Base-by-base conservation (phyloP, 92 coral and sea anemone genomes). In the Heteractis magnifica region DNA sequence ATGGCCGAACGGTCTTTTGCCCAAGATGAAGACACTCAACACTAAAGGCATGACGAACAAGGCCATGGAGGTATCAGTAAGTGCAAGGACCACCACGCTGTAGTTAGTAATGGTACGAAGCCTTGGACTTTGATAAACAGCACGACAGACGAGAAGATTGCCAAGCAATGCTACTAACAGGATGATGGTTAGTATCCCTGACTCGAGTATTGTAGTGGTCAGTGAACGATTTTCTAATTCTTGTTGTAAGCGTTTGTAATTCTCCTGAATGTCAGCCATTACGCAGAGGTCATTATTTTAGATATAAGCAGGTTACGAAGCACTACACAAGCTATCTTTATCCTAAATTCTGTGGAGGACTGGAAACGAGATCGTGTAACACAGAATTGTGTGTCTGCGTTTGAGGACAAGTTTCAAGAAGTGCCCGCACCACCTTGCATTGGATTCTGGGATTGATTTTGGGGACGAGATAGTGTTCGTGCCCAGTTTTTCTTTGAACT, bases 71-170 rank as follows among this genome's bases (percentile, higher is more conserved):
- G 65, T 48, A 68, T 81, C 84, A 8, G 84, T 23, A 3, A 81
- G 51, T 70, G 84, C 77, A n/a, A 81, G 71, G 50, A 52, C 23
- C 50, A 81, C 49, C 26, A 68, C 62, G 60, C 77, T 34, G 59
- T 65, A 81, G 77, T 64, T 81, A n/a, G 84, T 71, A n/a, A 52
- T 20, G 14, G 52, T 81, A 18, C 84, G 78, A 23, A 81, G 62
- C 84, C 84, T 44, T 71, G 84, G 76, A 71, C 41, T 81, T 26
- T 56, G 44, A 71, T 65, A 81, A 65, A 81, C 77, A 50, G 84
- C 77, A 41, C 52, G 84, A 51, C 76, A 71, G 34, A 81, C 84
- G 15, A 81, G 77, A 44, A 65, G 20, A 53, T 81, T 81, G 15
- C 84, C 84, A 53, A 79, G 21, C 49, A 79, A 55, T 18, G 82